A percentile compares a stretch with the other conserved stretches of the same genome.
phyloP scores from a whole-genome alignment of 1,140 invertebrate genomes.

The Calliphora vicina region DNA sequence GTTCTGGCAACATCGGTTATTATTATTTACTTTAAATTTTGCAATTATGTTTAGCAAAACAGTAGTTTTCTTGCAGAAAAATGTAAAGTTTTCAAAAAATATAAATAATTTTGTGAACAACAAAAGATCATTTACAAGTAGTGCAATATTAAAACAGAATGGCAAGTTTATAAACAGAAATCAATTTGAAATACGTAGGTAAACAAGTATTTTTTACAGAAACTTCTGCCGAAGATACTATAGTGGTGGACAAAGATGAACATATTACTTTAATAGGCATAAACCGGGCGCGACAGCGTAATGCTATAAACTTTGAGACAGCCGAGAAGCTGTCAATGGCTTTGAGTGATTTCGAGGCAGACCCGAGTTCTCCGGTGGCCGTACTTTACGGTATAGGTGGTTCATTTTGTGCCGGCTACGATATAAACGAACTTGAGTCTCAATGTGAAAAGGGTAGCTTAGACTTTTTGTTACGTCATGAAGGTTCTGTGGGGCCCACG shows the following conservation, averaged over 20 bases:
- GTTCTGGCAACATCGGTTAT: not conserved
- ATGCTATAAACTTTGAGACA: conserved; percentile 77
- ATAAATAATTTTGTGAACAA: not conserved
- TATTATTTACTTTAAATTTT: not conserved
- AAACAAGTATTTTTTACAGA: not conserved
- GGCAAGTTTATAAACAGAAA: not conserved
- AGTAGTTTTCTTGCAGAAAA: not conserved
- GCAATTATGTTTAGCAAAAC: not conserved
- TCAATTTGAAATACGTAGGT: not conserved
- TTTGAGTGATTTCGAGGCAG: conserved; percentile 80
- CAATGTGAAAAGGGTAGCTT: conserved; percentile 53
- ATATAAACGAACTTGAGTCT: conserved; percentile 72
- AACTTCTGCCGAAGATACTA: not conserved
- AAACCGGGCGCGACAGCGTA: conserved; percentile 82
- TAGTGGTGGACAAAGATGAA: conserved; percentile 64
- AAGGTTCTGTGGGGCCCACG: conserved; percentile 65
- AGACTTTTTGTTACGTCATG: conserved; percentile 52
- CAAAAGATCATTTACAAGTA: not conserved
- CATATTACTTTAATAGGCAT: conserved; percentile 81
- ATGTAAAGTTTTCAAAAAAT: not conserved
- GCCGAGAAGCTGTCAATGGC: conserved; percentile 74
- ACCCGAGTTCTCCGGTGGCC: conserved; percentile 72
- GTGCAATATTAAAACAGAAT: not conserved
- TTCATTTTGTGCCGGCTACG: conserved; percentile 89
- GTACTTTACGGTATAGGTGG: conserved; percentile 88